Percentiles rank a stretch among this genome's conserved stretches.
Evolutionary conservation across 2,888 invertebrate genomes (phyloP).

Genomic region (Venusia cambrica): DNA sequence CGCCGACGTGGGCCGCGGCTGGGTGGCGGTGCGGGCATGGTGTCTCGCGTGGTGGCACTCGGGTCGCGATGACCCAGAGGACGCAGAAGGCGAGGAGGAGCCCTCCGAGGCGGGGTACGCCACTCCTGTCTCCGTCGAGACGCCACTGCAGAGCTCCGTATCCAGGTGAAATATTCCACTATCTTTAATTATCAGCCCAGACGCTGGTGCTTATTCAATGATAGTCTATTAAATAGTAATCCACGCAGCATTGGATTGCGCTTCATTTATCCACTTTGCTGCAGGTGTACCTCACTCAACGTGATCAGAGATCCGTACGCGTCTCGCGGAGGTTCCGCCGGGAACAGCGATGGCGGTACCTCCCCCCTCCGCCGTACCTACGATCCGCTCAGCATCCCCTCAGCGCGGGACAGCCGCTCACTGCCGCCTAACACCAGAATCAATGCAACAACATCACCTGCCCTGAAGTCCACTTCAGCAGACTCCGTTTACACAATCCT

Average conservation of each 20-base stretch:
- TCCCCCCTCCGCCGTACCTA: constrained; percentile 74
- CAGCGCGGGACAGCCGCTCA: constrained; percentile 82
- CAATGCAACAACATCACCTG: constrained; percentile 77
- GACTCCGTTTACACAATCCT: constrained; percentile 95
- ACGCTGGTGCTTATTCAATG: too few species aligned
- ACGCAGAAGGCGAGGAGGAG: constrained; percentile 89
- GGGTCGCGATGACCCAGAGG: constrained; percentile 90
- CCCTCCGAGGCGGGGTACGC: constrained; percentile 89
- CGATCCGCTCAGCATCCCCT: constrained; percentile 62
- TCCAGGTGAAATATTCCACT: constrained; percentile 84
- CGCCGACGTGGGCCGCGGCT: constrained; percentile 56
- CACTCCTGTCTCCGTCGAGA: constrained; percentile 91
- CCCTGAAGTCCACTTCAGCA: constrained; percentile 82
- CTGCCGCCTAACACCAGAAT: constrained; percentile 83
- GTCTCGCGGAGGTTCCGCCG: constrained; percentile 73
- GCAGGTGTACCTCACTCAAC: constrained; percentile 90
- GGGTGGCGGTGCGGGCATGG: constrained; percentile 85
- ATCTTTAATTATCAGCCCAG: too few species aligned
- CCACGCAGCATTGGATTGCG: background rate
- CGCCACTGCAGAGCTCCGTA: constrained; percentile 92
- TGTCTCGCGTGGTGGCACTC: constrained; percentile 96
- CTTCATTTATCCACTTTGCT: background rate
- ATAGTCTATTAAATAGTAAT: too few species aligned
- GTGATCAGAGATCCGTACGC: constrained; percentile 89
- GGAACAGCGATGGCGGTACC: constrained; percentile 69